A percentile compares a stretch with the other conserved stretches of the same genome.
phyloP scores from a whole-genome alignment of 2,113 vertebrate species.

The Malurus alboscapulatus region DNA sequence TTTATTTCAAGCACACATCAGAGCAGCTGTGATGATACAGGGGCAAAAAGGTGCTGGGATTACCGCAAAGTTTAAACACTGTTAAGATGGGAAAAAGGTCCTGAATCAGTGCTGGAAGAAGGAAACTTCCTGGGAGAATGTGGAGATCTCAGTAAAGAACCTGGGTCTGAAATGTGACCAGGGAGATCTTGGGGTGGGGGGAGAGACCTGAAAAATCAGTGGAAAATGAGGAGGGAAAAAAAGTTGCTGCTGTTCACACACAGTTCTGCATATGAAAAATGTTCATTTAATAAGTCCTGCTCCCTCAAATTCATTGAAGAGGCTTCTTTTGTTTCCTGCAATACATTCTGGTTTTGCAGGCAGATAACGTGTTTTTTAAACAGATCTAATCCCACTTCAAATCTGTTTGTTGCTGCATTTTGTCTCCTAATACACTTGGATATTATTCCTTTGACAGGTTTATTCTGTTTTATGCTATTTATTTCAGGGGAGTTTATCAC shows the following conservation, averaged over 20 bases:
- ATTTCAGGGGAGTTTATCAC: conserved; percentile 40
- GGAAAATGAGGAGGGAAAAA: not conserved
- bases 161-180: not conserved
- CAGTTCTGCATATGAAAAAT: not conserved
- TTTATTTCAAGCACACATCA: not conserved
- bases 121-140: not conserved
- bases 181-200: not conserved
- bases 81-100: not conserved
- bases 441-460: conserved; percentile 68
- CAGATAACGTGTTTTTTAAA: conserved; percentile 62
- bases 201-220: not conserved
- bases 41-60: not conserved
- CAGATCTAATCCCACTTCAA: conserved; percentile 44
- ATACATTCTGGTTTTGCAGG: conserved; percentile 1
- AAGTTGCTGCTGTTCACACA: not conserved
- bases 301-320: not conserved
- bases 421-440: conserved; percentile 44
- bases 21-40: not conserved
- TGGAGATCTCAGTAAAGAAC: not conserved
- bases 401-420: conserved; percentile 62
- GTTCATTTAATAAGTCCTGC: not conserved
- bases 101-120: not conserved
- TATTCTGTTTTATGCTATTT: conserved; percentile 60
- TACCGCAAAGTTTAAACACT: not conserved
- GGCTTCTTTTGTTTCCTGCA: conserved; percentile 31